phyloP scores from a whole-genome alignment of 2,797 vertebrate species.

The Pangasius macronema region DNA sequence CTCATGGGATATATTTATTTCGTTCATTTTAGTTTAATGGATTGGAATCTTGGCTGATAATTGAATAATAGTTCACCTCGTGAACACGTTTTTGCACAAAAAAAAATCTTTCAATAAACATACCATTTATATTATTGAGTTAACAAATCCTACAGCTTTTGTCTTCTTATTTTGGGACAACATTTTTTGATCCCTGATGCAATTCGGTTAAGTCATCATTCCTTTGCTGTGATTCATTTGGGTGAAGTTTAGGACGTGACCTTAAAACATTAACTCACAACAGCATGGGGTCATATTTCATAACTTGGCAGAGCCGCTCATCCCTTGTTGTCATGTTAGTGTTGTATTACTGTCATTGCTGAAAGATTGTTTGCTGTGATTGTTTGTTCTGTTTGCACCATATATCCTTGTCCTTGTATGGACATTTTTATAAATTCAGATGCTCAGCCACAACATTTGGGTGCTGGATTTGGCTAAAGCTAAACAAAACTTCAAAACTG shows the following conservation, averaged over 20 bases:
- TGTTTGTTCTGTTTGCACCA: neutral
- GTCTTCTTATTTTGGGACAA: neutral
- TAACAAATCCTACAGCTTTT: neutral
- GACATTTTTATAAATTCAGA: neutral
- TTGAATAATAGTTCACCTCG: neutral
- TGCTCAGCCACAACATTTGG: neutral
- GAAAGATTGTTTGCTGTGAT: constrained; percentile 5
- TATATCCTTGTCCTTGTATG: neutral
- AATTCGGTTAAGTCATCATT: neutral
- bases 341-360: constrained; percentile 21
- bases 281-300: constrained; percentile 51
- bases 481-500: neutral
- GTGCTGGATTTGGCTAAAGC: neutral
- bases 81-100: neutral
- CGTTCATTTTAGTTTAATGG: neutral
- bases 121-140: neutral
- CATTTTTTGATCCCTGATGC: neutral
- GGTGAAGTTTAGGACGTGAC: constrained; percentile 40
- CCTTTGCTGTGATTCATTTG: constrained; percentile 20
- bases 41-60: neutral
- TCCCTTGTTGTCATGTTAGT: constrained; percentile 19
- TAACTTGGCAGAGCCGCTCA: constrained; percentile 40
- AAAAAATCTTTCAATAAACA: neutral
- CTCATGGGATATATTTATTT: neutral
- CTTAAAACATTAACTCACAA: constrained; percentile 35